Base-by-base conservation (phyloP, 2,113 vertebrate genomes). In the Muntiacus reevesi region DNA sequence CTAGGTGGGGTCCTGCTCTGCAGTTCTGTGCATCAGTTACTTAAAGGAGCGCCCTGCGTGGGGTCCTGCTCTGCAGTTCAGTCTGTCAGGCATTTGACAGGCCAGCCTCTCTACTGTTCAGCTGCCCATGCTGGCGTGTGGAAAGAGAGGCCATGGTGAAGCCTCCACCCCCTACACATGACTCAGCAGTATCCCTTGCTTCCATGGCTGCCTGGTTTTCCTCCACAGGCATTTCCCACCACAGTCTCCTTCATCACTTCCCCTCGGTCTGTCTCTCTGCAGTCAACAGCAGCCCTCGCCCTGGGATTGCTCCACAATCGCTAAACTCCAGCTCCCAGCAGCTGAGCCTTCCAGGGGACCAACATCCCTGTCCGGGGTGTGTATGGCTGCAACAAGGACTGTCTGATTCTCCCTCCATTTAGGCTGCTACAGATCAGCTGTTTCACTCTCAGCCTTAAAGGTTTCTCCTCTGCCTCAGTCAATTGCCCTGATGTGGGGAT, bases 321-420 rank as follows among this genome's bases (percentile, higher is more conserved):
- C 67, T 71, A 71, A 71, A 36, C 9, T 36, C 19, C n/a, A 71
- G 67, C n/a, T 71, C 19, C n/a, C n/a, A 21, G 9, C 17, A 11
- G n/a, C 64, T 36, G n/a, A 9, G 2, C n/a, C n/a, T 71, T 36
- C n/a, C n/a, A 71, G n/a, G 17, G n/a, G 64, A 36, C n/a, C 64
- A 8, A 0, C 33, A 4, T 10, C 16, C 17, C 0, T 67, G n/a
- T 5, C 64, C 0, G 0, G 64, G 33, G 64, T 36, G 1, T 36
- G n/a, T 67, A 21, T 36, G n/a, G 64, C 64, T 71, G 17, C 0
- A 9, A 0, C 17, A 71, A 71, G 64, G n/a, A 21, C 17, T 71
- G 64, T 67, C 64, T 71, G 64, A 11, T 36, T 36, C 64, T 71
- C 64, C 21, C 0, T 71, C 64, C 17, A 71, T 12, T 71, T 71